Conservation (phyloP, 2,113 vertebrate genomes). For the Poicephalus gulielmi region DNA sequence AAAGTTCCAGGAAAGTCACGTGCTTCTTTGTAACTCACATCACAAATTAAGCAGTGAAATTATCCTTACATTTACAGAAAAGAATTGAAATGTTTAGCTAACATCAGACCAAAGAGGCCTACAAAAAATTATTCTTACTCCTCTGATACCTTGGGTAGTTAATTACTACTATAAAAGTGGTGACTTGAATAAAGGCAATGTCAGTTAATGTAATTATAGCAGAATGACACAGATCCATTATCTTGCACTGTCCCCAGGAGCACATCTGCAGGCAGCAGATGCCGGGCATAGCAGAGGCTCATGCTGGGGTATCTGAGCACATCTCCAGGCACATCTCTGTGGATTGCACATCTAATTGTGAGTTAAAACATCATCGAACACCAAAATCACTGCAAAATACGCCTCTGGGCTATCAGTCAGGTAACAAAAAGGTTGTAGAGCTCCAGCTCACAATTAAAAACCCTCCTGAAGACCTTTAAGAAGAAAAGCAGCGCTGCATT, state of each 20-base stretch:
- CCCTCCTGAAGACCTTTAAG: background rate
- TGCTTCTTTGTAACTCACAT: background rate
- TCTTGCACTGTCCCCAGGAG: background rate
- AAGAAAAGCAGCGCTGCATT: background rate
- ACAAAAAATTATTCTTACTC: background rate
- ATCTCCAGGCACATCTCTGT: background rate
- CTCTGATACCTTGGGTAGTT: background rate
- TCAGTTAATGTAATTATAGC: constrained; percentile 26
- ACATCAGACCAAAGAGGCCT: background rate
- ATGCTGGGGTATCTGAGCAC: background rate
- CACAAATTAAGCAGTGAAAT: background rate
- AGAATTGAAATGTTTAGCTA: background rate
- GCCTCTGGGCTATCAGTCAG: background rate
- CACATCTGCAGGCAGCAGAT: background rate
- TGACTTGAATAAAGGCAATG: constrained; percentile 29
- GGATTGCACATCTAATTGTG: background rate
- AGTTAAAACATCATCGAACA: background rate
- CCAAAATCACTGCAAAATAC: background rate
- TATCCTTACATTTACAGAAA: background rate
- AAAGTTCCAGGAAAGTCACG: background rate
- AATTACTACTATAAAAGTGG: background rate
- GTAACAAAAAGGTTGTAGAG: background rate
- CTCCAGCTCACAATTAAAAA: background rate
- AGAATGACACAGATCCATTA: background rate
- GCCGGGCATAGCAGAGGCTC: background rate